These are phyloP conservation scores for Leucopsar rothschildi DNA, from an alignment of 2,113 vertebrate genomes.

Conservation along the genomic window DNA sequence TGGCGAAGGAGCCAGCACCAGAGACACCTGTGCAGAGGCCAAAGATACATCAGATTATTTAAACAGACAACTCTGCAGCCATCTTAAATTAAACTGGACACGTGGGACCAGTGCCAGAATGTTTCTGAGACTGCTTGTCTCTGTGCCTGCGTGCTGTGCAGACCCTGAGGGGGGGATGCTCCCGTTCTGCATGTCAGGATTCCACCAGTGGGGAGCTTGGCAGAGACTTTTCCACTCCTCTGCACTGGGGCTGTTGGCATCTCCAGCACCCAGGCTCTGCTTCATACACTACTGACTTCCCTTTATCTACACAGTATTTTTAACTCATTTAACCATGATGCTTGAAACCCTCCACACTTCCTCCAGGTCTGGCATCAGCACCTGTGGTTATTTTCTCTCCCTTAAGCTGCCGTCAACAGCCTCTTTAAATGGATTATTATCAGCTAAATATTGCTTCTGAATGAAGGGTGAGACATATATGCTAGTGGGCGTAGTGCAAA, in stretches of 20 bases:
- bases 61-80: not conserved
- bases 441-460: not conserved
- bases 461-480: not conserved
- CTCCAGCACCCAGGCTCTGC: not conserved
- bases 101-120: fast-evolving
- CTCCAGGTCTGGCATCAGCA: not conserved
- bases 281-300: not conserved
- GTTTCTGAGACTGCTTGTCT: not conserved
- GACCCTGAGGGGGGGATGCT: not conserved
- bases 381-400: not conserved
- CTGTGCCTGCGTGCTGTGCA: not conserved
- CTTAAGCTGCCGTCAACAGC: not conserved
- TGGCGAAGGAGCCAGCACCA: fast-evolving
- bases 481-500: not conserved
- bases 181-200: fast-evolving
- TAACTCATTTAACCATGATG: not conserved
- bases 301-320: not conserved
- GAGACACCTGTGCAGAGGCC: not conserved
- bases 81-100: not conserved
- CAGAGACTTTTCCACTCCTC: too few species aligned
- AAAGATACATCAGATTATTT: not conserved
- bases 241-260: not conserved
- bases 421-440: not conserved
- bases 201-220: not conserved
- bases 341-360: not conserved